A percentile compares a stretch with the other conserved stretches of the same genome.
phyloP scores from a whole-genome alignment of 2,888 invertebrate species.

The Heliconius erato region DNA sequence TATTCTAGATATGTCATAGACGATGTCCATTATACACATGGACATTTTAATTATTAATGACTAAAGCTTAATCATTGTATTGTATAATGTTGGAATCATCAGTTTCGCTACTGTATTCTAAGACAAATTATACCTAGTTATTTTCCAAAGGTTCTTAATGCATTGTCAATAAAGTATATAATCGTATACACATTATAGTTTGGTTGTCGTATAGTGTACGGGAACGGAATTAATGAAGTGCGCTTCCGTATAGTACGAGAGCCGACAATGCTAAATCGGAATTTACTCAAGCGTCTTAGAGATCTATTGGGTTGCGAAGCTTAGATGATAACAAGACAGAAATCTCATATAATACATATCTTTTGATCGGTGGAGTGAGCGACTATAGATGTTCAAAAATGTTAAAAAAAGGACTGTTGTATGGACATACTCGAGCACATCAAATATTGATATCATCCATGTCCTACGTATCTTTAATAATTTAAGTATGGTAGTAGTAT shows the following conservation, averaged over 20 bases:
- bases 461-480: too few relatives aligned
- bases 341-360: too few relatives aligned
- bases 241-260: conserved; percentile 61
- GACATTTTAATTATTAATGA: conserved; percentile 31
- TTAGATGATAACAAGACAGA: too few relatives aligned
- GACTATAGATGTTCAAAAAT: too few relatives aligned
- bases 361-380: too few relatives aligned
- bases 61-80: conserved; percentile 33
- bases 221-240: conserved; percentile 71
- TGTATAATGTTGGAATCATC: conserved; percentile 43
- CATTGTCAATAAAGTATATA: conserved; percentile 10
- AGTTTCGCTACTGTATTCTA: conserved; percentile 42
- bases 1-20: conserved; percentile 26
- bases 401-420: too few relatives aligned
- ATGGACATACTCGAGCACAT: too few relatives aligned
- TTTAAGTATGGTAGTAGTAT: too few relatives aligned
- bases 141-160: neutral
- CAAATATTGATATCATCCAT: too few relatives aligned
- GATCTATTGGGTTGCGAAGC: too few relatives aligned
- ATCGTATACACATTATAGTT: conserved; percentile 13
- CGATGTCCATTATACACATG: conserved; percentile 17
- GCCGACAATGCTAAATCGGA: too few relatives aligned
- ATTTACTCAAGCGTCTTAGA: too few relatives aligned
- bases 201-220: conserved; percentile 46
- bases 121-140: conserved; percentile 18